phyloP scores from a whole-genome alignment of 1,140 invertebrate genomes.

The Trichoplusia ni region DNA sequence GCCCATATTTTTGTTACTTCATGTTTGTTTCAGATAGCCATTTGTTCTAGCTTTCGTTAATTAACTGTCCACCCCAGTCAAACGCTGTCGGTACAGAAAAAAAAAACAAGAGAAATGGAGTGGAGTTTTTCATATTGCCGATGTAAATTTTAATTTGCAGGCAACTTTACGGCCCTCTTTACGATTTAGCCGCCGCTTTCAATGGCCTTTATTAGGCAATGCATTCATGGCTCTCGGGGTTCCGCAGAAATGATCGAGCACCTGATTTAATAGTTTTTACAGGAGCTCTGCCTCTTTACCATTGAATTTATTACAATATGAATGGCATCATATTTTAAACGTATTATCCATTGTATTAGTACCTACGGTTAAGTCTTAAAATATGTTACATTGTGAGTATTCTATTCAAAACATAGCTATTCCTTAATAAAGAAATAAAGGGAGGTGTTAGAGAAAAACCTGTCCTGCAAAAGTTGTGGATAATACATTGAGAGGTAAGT shows the following conservation, averaged over 20 bases:
- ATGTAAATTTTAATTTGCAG: slow-evolving; percentile 79
- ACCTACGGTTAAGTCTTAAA: too few species aligned
- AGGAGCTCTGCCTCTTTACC: not conserved
- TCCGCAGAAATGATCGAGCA: slow-evolving; percentile 19
- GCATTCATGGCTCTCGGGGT: slow-evolving; percentile 47
- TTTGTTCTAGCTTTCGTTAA: slow-evolving; percentile 71
- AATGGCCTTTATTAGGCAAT: slow-evolving; percentile 69
- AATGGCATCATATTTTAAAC: not conserved
- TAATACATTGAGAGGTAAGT: too few species aligned
- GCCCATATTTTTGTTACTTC: slow-evolving; percentile 26
- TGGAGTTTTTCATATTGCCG: slow-evolving; percentile 76
- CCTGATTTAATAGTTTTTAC: slow-evolving; percentile 11
- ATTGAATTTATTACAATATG: not conserved
- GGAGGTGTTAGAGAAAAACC: too few species aligned
- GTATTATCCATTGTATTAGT: too few species aligned
- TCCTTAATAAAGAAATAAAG: too few species aligned
- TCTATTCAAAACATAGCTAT: too few species aligned
- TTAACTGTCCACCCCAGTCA: slow-evolving; percentile 73
- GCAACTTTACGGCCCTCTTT: slow-evolving; percentile 77
- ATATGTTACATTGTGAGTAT: too few species aligned
- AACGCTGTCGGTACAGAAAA: slow-evolving; percentile 61
- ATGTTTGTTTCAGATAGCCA: slow-evolving; percentile 46
- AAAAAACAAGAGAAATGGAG: slow-evolving; percentile 70
- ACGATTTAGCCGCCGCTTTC: slow-evolving; percentile 72
- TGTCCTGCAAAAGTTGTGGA: too few species aligned